Conservation (phyloP, 2,113 vertebrate species). For the Nipponia nippon region DNA sequence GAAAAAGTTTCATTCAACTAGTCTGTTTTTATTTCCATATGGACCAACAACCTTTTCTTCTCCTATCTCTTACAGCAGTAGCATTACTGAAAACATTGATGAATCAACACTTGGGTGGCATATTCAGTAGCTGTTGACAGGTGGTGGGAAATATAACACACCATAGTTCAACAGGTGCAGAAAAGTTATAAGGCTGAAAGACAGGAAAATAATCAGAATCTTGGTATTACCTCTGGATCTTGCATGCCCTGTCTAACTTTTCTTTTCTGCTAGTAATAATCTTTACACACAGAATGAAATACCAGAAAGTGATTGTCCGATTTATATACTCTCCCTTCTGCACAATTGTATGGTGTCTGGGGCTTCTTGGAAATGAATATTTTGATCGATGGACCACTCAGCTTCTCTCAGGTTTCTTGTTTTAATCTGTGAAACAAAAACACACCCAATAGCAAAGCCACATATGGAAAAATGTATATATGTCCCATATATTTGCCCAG, state of each 20-base stretch:
- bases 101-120: background rate
- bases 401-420: background rate
- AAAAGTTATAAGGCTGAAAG: conserved; percentile 2
- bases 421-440: background rate
- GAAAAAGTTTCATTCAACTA: background rate
- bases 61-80: background rate
- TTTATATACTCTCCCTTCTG: background rate
- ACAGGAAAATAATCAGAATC: background rate
- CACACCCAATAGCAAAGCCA: background rate
- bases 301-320: background rate
- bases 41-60: background rate
- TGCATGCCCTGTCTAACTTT: background rate
- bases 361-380: background rate
- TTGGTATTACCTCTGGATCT: background rate
- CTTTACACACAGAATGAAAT: background rate
- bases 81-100: background rate
- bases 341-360: background rate
- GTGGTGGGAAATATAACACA: background rate
- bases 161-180: conserved; percentile 3
- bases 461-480: background rate
- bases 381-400: background rate
- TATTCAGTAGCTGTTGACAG: background rate
- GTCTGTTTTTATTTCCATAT: background rate
- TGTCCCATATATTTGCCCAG: background rate
- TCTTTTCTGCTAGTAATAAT: background rate